Conservation (phyloP, 2,113 vertebrate species). For the Cebus imitator region DNA sequence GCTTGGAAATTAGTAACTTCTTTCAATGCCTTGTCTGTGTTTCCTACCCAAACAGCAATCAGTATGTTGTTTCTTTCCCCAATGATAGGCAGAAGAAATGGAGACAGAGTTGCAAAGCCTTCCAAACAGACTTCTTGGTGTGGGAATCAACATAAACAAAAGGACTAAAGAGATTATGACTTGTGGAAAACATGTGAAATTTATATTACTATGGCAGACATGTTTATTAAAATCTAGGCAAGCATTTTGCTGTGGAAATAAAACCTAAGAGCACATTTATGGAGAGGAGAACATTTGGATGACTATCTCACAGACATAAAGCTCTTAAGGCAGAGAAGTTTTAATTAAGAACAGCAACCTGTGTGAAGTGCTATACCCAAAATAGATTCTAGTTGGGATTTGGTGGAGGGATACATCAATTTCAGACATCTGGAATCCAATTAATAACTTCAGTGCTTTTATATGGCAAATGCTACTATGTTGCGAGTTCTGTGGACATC, state of each 20-base stretch:
- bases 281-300: neutral
- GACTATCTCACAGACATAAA: slow-evolving; percentile 20
- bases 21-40: neutral
- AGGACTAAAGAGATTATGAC: neutral
- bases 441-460: slow-evolving; percentile 24
- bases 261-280: slow-evolving; percentile 30
- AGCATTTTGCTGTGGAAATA: slow-evolving; percentile 40
- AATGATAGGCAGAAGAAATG: neutral
- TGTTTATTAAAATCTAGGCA: slow-evolving; percentile 56
- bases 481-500: neutral
- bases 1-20: neutral
- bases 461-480: neutral
- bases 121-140: neutral
- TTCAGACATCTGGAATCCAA: slow-evolving; percentile 49
- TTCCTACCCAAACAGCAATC: neutral
- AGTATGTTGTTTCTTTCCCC: neutral
- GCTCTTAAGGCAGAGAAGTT: slow-evolving; percentile 35
- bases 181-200: neutral
- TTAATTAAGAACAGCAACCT: slow-evolving; percentile 55
- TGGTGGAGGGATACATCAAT: neutral
- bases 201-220: neutral
- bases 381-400: slow-evolving; percentile 31
- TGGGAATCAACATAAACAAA: neutral
- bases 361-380: slow-evolving; percentile 2
- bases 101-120: neutral